These are phyloP conservation scores for Martes martes DNA, from an alignment of 2,113 vertebrate genomes.

Conservation along the genomic window DNA sequence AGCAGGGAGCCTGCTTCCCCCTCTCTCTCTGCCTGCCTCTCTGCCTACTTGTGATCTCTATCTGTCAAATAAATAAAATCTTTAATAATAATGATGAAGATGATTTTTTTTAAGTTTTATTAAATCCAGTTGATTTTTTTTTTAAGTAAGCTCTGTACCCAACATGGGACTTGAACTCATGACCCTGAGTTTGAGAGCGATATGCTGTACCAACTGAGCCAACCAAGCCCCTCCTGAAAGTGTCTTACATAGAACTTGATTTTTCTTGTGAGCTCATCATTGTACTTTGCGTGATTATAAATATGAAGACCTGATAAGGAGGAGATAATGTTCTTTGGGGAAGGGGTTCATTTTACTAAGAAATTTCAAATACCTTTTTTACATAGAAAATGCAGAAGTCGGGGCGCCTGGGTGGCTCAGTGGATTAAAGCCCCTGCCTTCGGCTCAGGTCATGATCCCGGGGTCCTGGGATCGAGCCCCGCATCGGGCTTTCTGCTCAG, in stretches of 20 bases:
- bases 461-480: too few species aligned
- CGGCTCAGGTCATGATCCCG: too few species aligned
- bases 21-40: too few species aligned
- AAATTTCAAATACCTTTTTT: neutral
- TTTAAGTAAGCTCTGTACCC: neutral
- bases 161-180: neutral
- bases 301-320: neutral
- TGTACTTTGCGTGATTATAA: neutral
- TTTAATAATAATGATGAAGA: neutral
- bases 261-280: neutral
- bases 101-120: neutral
- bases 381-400: neutral
- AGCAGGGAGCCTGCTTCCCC: too few species aligned
- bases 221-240: neutral
- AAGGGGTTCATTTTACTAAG: neutral
- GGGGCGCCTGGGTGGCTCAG: too few species aligned
- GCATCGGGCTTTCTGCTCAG: too few species aligned
- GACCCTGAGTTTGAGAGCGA: neutral
- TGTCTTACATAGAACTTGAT: neutral
- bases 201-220: neutral
- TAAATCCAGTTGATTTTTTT: neutral
- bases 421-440: too few species aligned
- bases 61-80: too few species aligned
- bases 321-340: neutral
- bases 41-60: too few species aligned